A percentile compares a stretch with the other conserved stretches of the same genome.
Evolutionary conservation across 2,113 vertebrate species (phyloP).

Genomic region (Eubucco bourcierii): DNA sequence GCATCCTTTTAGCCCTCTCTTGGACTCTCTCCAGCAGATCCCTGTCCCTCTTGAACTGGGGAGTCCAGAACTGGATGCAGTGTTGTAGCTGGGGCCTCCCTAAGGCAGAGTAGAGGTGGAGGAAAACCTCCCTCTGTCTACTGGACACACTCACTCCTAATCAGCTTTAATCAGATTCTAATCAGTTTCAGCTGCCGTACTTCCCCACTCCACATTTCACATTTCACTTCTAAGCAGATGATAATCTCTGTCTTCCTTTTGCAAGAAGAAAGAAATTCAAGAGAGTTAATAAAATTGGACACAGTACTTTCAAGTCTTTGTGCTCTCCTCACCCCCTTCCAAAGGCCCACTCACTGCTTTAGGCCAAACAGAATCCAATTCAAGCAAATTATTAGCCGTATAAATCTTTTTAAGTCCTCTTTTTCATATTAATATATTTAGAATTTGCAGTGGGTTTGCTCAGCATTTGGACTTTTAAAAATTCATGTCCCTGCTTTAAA

Average conservation of each 20-base stretch:
- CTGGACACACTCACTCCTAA: too few species aligned
- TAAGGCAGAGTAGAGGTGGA: too few species aligned
- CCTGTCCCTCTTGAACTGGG: too few species aligned
- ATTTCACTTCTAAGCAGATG: background rate
- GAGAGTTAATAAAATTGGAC: background rate
- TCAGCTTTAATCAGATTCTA: background rate
- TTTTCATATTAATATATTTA: background rate
- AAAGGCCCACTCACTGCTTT: background rate
- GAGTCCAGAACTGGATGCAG: too few species aligned
- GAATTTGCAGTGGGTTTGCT: background rate
- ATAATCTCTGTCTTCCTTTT: background rate
- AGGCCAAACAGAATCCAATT: constrained; percentile 1
- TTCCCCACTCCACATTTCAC: background rate
- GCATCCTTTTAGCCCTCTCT: too few species aligned
- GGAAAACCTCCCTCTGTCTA: too few species aligned
- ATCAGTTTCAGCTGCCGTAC: background rate
- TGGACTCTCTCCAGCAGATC: too few species aligned
- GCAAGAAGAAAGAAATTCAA: background rate
- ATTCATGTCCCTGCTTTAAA: background rate
- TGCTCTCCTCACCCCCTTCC: background rate
- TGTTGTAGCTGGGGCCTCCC: too few species aligned
- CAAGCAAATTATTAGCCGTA: constrained; percentile 15
- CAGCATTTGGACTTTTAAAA: background rate
- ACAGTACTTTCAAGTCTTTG: background rate
- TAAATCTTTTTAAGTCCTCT: constrained; percentile 18